A percentile compares a stretch with the other conserved stretches of the same genome.
Evolutionary conservation across 1,140 invertebrate species (phyloP).

Genomic region (Tetramorium simillimum): DNA sequence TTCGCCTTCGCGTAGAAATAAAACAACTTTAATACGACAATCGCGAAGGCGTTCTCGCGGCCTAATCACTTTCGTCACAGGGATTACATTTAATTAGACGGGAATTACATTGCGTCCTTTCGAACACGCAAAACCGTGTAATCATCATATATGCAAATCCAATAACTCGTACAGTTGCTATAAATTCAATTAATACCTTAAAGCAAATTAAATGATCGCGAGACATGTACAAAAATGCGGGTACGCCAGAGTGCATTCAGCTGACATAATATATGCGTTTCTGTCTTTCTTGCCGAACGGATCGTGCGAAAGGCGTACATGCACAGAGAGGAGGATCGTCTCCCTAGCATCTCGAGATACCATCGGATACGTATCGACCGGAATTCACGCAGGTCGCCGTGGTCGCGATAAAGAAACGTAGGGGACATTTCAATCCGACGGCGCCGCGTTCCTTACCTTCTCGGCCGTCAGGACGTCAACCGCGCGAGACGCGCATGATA

Average conservation of each 20-base stretch:
- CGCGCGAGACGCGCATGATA: slow-evolving; percentile 57
- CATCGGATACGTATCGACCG: slow-evolving; percentile 10
- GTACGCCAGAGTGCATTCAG: not conserved
- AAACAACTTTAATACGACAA: slow-evolving; percentile 21
- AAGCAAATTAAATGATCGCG: not conserved
- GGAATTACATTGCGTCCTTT: not conserved
- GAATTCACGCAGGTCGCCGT: slow-evolving; percentile 11
- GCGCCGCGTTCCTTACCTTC: slow-evolving; percentile 12
- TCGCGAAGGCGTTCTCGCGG: not conserved
- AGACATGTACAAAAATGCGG: not conserved
- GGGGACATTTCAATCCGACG: slow-evolving; percentile 31
- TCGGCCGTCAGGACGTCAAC: slow-evolving; percentile 38
- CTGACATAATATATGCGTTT: not conserved
- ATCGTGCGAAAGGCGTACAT: not conserved
- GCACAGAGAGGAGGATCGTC: not conserved
- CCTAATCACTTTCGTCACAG: slow-evolving; percentile 42
- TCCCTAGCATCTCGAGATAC: not conserved
- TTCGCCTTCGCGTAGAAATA: slow-evolving; percentile 23
- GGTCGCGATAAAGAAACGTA: slow-evolving; percentile 30
- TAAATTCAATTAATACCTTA: not conserved
- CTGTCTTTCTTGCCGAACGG: not conserved
- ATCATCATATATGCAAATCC: not conserved
- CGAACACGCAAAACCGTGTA: not conserved
- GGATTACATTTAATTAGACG: slow-evolving; percentile 46
- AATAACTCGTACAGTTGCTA: not conserved